Conservation (phyloP, 2,113 vertebrate species). For the Catharus fuscescens region DNA sequence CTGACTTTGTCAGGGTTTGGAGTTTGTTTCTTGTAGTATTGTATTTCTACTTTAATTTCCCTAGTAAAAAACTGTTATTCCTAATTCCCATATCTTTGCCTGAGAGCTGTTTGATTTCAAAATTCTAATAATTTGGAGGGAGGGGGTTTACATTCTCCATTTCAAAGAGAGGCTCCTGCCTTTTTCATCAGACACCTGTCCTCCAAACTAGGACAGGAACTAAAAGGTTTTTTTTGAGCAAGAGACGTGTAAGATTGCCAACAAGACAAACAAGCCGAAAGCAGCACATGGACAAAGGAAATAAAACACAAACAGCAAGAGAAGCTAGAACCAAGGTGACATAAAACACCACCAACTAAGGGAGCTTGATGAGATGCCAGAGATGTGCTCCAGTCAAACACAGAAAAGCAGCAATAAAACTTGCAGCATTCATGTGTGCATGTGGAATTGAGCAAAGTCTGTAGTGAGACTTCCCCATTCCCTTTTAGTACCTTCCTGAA, state of each 20-base stretch:
- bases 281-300: neutral
- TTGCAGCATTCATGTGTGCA: neutral
- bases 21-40: no score
- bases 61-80: no score
- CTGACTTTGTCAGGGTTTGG: no score
- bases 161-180: no score
- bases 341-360: neutral
- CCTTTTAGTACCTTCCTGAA: constrained; percentile 74
- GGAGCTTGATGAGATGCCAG: neutral
- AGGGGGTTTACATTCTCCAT: no score
- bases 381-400: neutral
- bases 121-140: no score
- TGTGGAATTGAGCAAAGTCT: neutral
- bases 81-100: no score
- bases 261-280: neutral
- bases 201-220: neutral
- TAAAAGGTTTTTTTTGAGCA: neutral
- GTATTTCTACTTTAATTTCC: no score
- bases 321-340: neutral
- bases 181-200: no score
- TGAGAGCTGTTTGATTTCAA: no score
- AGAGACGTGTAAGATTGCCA: neutral
- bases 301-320: neutral
- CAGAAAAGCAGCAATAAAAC: neutral
- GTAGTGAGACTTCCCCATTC: neutral